Evolutionary conservation across 2,113 vertebrate genomes (phyloP), one percentile per base, ranked within the genome.

Genomic region (Forbesichthys agassizii): DNA sequence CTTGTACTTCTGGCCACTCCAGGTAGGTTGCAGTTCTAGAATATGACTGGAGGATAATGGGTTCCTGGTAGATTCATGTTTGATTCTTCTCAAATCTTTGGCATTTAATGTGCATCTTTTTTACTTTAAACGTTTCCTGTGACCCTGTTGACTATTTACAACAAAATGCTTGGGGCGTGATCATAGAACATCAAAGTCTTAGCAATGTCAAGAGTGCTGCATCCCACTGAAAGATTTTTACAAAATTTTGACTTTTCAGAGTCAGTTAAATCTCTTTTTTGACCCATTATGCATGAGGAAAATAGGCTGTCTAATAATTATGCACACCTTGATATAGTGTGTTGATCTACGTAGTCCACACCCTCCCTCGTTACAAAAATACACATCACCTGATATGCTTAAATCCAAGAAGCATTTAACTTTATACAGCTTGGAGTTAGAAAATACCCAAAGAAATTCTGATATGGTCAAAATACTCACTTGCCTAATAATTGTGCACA

Each of bases 61-160:
- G 66, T 68, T 68, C 49, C 55, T 57, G 53, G 66, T 68, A 65
- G 11, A 48, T 65, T 65, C 9, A 65, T 14, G 48, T 52, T 65
- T 65, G 1, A 65, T 52, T 53, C 1, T 65, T 51, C 3, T 18
- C 48, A 51, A 51, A 36, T 51, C 63, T 65, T 33, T 65, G 11
- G 63, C 11, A 52, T 48, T 65, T 51, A 42, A 55, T 55, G 16
- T 66, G 27, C 27, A 27, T 33, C 52, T 66, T 66, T 66, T 55
- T 10, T 46, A 42, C 67, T 69, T 52, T 62, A n/a, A 6, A n/a
- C 52, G 3, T 11, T 54, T 54, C 14, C 3, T 54, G 52, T n/a
- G 52, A 54, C 52, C 52, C 52, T 54, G 11, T 54, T 54, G 52
- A 54, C 52, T 57, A 20, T 27, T 57, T 18, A 6, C 18, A 27